Percentiles rank a stretch among this genome's conserved stretches.
Conservation (phyloP, 1,140 invertebrate genomes). For the Orchesella cincta region DNA sequence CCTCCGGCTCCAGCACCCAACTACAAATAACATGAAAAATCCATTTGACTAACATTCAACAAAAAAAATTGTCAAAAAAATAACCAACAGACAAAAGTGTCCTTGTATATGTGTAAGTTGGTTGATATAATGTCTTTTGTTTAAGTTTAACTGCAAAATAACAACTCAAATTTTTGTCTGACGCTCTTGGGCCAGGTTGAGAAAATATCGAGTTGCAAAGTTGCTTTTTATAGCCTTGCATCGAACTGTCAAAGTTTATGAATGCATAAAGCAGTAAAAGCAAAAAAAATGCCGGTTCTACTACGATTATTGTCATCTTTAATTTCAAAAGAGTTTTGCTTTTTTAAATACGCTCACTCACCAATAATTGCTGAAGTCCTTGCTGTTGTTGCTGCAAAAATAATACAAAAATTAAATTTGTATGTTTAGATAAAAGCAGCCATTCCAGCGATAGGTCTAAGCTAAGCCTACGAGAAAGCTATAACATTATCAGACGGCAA, state of each 20-base stretch:
- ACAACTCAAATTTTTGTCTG: constrained; percentile 16
- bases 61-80: too few species aligned
- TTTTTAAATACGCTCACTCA: constrained; percentile 45
- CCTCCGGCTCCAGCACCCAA: constrained; percentile 49
- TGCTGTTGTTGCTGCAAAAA: constrained; percentile 54
- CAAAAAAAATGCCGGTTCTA: neutral
- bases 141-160: too few species aligned
- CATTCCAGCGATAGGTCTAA: too few species aligned
- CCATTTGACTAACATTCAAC: constrained; percentile 18
- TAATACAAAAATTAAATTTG: constrained; percentile 32
- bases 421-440: too few species aligned
- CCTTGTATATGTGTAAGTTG: too few species aligned
- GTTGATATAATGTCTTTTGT: too few species aligned
- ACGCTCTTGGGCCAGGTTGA: neutral
- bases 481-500: too few species aligned
- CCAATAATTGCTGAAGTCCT: constrained; percentile 53
- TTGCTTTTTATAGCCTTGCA: constrained; percentile 19
- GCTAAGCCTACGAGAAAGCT: too few species aligned
- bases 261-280: neutral
- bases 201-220: constrained; percentile 10
- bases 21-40: constrained; percentile 37
- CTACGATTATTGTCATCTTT: too few species aligned
- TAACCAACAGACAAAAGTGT: too few species aligned
- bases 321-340: constrained; percentile 6
- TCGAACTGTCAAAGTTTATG: too few species aligned